Conservation (phyloP, 2,888 invertebrate genomes). For the Catocala fraxini region DNA sequence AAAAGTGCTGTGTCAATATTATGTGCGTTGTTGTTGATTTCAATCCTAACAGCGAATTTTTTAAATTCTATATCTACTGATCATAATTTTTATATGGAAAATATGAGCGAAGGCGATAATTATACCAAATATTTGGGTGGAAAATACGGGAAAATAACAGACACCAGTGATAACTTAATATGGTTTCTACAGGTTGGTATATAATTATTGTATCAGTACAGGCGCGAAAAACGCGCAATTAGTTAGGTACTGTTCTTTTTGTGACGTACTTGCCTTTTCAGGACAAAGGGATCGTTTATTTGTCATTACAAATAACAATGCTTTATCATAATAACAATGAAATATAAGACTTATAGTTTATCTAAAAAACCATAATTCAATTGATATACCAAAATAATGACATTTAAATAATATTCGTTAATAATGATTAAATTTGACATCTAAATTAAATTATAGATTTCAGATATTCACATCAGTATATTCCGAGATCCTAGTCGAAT, state of each 20-base stretch:
- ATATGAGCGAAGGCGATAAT: constrained; percentile 68
- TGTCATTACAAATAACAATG: constrained; percentile 10
- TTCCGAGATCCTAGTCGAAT: constrained; percentile 92
- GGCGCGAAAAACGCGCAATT: constrained; percentile 11
- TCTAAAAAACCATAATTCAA: too few species aligned
- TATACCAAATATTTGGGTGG: constrained; percentile 68
- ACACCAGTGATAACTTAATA: constrained; percentile 88
- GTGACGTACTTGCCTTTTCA: constrained; percentile 41
- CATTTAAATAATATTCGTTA: too few species aligned
- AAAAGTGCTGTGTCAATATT: constrained; percentile 89
- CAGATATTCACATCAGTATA: constrained; percentile 96
- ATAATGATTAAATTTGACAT: too few species aligned
- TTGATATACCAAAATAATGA: too few species aligned
- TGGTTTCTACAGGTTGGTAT: constrained; percentile 92
- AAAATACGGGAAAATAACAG: constrained; percentile 82
- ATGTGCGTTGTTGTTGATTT: constrained; percentile 89
- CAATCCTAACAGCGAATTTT: constrained; percentile 91
- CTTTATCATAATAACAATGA: neutral
- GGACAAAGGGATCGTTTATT: constrained; percentile 37
- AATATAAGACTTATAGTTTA: too few species aligned
- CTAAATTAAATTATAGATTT: constrained; percentile 87
- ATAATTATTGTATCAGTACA: constrained; percentile 21
- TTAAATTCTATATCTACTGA: constrained; percentile 90
- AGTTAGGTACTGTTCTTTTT: constrained; percentile 4
- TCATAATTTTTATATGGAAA: constrained; percentile 75